Percentiles rank a stretch among this genome's conserved stretches.
These are phyloP conservation scores for Megastigmus dorsalis DNA, from an alignment of 2,888 invertebrate genomes.

Conservation along the genomic window DNA sequence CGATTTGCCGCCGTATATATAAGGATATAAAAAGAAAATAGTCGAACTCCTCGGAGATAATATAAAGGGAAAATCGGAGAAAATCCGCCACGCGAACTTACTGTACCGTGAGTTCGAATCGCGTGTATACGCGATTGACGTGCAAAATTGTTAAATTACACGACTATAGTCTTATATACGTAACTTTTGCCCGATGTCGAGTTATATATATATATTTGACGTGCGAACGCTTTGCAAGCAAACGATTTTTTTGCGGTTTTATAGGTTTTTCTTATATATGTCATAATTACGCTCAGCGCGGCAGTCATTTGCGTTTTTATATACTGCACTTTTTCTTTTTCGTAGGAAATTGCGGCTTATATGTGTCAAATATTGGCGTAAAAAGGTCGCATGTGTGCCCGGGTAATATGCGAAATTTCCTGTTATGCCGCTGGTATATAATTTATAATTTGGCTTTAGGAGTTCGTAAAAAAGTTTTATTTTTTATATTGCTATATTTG, in stretches of 20 bases:
- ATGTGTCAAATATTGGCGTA: not conserved
- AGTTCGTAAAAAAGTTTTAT: too few relatives aligned
- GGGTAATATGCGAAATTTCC: too few relatives aligned
- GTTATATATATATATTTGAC: too few relatives aligned
- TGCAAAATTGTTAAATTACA: conserved; percentile 35
- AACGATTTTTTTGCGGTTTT: not conserved
- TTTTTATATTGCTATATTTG: too few relatives aligned
- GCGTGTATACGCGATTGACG: conserved; percentile 17
- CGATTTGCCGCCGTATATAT: not conserved
- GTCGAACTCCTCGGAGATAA: too few relatives aligned
- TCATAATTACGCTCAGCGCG: not conserved
- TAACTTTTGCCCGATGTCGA: not conserved
- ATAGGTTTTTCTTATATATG: not conserved
- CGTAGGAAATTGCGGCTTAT: not conserved
- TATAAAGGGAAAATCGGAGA: too few relatives aligned
- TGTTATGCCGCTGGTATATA: too few relatives aligned
- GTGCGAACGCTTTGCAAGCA: too few relatives aligned
- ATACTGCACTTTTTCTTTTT: too few relatives aligned
- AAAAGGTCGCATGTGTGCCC: too few relatives aligned
- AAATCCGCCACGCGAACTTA: too few relatives aligned
- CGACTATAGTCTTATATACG: not conserved
- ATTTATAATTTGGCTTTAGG: too few relatives aligned
- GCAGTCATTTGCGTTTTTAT: conserved; percentile 7
- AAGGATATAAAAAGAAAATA: not conserved
- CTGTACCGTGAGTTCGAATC: not conserved